A percentile compares a stretch with the other conserved stretches of the same genome.
Conservation (phyloP, 2,113 vertebrate genomes). For the Mobula birostris region DNA sequence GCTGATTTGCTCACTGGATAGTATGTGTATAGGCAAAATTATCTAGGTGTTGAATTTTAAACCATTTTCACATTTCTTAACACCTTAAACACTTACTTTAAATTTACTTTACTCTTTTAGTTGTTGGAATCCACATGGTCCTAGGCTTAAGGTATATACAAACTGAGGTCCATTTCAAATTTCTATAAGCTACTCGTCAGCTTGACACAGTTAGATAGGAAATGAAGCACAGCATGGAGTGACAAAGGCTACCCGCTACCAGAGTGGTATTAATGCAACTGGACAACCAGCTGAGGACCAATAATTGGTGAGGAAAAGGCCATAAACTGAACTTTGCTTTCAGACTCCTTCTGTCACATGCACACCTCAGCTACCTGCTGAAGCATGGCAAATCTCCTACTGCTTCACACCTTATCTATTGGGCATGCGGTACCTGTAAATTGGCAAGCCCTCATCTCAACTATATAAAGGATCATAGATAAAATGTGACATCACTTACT, state of each 20-base stretch:
- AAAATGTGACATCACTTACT: background rate
- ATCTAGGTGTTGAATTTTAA: background rate
- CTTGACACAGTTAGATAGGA: background rate
- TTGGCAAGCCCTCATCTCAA: background rate
- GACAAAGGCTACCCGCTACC: background rate
- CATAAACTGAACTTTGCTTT: background rate
- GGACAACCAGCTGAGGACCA: background rate
- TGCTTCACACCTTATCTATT: background rate
- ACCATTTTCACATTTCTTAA: background rate
- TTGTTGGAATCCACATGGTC: background rate
- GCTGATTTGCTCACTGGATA: background rate
- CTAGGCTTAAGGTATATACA: background rate
- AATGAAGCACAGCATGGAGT: background rate
- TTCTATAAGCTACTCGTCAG: background rate
- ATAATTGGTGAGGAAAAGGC: background rate
- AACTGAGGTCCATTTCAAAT: background rate
- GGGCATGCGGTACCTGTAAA: background rate
- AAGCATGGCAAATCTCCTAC: background rate
- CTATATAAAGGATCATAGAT: background rate
- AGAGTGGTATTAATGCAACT: background rate
- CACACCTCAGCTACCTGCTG: background rate
- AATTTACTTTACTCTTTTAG: background rate
- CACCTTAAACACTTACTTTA: background rate
- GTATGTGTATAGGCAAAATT: background rate
- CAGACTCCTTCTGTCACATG: background rate